These are phyloP conservation scores for Phoeniculus purpureus DNA, from an alignment of 2,797 vertebrate species.

Conservation along the genomic window DNA sequence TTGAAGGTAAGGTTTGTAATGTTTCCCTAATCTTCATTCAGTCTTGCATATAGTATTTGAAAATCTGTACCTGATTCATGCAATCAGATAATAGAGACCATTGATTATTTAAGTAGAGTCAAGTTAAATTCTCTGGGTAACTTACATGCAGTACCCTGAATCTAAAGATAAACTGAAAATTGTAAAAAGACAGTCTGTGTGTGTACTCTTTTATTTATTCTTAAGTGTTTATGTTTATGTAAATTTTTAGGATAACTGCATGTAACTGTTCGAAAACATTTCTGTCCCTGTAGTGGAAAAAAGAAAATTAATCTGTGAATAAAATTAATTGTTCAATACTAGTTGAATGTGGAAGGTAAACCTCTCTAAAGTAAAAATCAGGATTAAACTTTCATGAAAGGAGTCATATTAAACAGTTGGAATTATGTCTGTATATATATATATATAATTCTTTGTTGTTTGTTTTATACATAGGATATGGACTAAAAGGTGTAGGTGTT, in stretches of 20 bases:
- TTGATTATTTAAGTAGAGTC: neutral
- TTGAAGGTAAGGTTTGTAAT: constrained; percentile 77
- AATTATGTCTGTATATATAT: neutral
- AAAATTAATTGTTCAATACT: neutral
- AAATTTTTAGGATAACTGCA: neutral
- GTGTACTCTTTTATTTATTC: neutral
- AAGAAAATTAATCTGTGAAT: neutral
- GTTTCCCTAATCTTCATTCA: neutral
- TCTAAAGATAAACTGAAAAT: neutral
- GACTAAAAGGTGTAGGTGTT: neutral
- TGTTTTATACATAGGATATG: neutral
- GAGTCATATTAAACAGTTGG: neutral
- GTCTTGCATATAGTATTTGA: neutral
- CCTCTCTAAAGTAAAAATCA: neutral
- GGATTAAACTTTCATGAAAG: neutral
- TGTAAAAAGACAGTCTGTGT: neutral
- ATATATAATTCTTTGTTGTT: neutral
- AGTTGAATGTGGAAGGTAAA: neutral
- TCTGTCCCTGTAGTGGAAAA: neutral
- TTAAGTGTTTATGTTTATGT: neutral
- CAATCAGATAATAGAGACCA: neutral
- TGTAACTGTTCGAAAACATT: neutral
- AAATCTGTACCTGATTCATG: neutral
- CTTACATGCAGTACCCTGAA: neutral
- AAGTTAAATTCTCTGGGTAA: neutral